Evolutionary conservation across 2,888 invertebrate genomes (phyloP).

Genomic region (Thumatha senex): DNA sequence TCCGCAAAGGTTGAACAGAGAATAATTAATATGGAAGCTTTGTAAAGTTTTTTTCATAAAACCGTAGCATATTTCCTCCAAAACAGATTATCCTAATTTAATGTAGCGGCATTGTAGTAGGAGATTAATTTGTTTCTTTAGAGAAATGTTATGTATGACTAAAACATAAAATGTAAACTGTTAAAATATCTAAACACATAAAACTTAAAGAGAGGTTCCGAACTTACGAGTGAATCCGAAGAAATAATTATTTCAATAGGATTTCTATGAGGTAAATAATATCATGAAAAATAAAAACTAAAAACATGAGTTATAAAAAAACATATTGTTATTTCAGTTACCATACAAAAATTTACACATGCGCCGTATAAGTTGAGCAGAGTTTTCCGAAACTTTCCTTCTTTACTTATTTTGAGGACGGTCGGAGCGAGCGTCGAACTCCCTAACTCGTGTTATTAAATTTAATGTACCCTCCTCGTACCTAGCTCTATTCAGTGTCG

Average conservation of each 20-base stretch:
- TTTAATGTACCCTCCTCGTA: conserved; percentile 77
- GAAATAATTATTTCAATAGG: no score
- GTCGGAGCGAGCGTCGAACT: conserved; percentile 79
- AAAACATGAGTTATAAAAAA: conserved; percentile 14
- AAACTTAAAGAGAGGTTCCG: no score
- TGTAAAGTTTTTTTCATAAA: conserved; percentile 55
- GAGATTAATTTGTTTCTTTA: conserved; percentile 75
- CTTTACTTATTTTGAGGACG: conserved; percentile 81
- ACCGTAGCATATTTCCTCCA: conserved; percentile 50
- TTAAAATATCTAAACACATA: no score
- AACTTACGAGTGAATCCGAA: no score
- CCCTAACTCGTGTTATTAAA: conserved; percentile 82
- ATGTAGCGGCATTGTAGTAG: conserved; percentile 66
- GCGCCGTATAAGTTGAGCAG: conserved; percentile 67
- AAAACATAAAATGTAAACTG: no score
- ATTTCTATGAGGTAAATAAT: no score
- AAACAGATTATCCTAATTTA: conserved; percentile 64
- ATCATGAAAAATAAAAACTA: background rate
- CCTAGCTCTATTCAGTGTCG: conserved; percentile 68
- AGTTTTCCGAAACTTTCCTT: conserved; percentile 78
- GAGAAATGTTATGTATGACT: no score
- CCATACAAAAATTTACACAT: conserved; percentile 63
- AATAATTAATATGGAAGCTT: conserved; percentile 70
- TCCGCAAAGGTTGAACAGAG: conserved; percentile 56
- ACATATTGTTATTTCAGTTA: conserved; percentile 51